These are phyloP conservation scores for Melanotaenia pygmaea DNA, from an alignment of 2,797 vertebrate genomes.

Conservation along the genomic window DNA sequence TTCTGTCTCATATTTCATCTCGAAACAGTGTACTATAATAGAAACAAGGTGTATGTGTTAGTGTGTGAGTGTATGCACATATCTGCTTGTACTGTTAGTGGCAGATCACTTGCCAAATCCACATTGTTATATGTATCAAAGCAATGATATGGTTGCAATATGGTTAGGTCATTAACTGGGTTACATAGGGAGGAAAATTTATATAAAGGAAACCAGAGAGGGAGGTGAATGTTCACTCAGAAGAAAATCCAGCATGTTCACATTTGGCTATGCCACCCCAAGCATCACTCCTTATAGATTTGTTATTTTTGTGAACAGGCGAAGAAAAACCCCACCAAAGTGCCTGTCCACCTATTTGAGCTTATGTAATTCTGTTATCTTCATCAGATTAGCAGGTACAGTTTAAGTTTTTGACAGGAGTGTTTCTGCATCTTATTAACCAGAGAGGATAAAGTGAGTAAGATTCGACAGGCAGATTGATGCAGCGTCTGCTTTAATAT, in stretches of 20 bases:
- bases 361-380: neutral
- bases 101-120: constrained; percentile 21
- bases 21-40: constrained; percentile 31
- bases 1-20: constrained; percentile 65
- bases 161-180: neutral
- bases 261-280: neutral
- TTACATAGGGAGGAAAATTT: neutral
- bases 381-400: neutral
- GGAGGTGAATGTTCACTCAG: neutral
- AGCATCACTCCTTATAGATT: neutral
- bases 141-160: constrained; percentile 8
- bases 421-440: neutral
- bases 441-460: neutral
- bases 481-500: constrained; percentile 1
- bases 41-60: constrained; percentile 37
- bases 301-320: constrained; percentile 3
- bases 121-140: constrained; percentile 40
- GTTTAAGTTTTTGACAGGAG: neutral
- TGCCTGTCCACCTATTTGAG: neutral
- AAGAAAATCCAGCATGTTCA: neutral
- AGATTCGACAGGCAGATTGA: constrained; percentile 5
- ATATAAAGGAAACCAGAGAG: neutral
- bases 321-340: neutral
- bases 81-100: constrained; percentile 9
- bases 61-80: neutral